phyloP scores from a whole-genome alignment of 2,797 vertebrate species.

The Cossypha niveicapilla region DNA sequence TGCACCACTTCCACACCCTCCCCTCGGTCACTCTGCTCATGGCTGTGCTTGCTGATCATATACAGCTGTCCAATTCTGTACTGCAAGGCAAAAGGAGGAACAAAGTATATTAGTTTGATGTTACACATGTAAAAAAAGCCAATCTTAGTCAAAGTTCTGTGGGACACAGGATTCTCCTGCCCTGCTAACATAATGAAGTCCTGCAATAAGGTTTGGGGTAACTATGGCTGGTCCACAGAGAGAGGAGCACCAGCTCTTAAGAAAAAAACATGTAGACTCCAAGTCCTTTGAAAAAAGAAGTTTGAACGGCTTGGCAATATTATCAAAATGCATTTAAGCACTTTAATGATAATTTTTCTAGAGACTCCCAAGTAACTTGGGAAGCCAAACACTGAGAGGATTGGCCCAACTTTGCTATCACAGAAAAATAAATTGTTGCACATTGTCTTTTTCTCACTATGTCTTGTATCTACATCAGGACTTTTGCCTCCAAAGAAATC shows the following conservation, averaged over 20 bases:
- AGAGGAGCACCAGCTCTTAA: not conserved
- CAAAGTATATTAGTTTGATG: not conserved
- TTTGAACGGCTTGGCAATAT: not conserved
- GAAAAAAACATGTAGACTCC: fast-evolving
- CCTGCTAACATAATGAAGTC: not conserved
- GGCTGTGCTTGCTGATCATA: constrained; percentile 99
- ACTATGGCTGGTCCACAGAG: not conserved
- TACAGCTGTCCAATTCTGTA: constrained; percentile 97
- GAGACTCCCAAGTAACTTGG: not conserved
- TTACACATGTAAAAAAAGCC: not conserved
- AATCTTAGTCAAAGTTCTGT: not conserved
- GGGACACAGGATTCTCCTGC: not conserved
- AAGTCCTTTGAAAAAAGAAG: not conserved
- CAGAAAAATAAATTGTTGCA: not conserved
- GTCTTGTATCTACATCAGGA: not conserved
- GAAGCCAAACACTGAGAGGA: not conserved
- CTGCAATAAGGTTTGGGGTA: not conserved
- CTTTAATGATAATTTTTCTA: not conserved
- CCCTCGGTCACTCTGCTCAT: constrained; percentile 94
- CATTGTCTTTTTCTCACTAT: not conserved
- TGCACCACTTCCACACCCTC: constrained; percentile 97
- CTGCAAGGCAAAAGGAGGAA: constrained; percentile 73
- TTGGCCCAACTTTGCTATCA: not conserved
- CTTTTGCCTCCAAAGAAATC: not conserved
- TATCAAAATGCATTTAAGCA: not conserved